Conservation (phyloP, 2,113 vertebrate genomes). For the Raphicerus campestris region DNA sequence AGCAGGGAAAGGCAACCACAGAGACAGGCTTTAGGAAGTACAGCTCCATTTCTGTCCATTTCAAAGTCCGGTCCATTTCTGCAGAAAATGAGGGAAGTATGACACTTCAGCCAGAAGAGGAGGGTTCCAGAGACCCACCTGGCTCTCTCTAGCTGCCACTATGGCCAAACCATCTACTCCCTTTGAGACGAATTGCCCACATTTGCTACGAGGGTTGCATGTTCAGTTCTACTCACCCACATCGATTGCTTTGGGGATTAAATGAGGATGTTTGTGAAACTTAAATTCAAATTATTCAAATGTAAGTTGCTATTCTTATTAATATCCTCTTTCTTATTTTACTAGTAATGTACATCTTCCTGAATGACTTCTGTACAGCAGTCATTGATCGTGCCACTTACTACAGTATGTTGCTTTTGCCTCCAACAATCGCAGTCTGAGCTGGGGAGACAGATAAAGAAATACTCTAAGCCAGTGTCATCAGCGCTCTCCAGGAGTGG, state of each 20-base stretch:
- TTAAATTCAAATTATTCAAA: neutral
- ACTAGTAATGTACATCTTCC: neutral
- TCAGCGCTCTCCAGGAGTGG: neutral
- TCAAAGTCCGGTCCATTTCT: neutral
- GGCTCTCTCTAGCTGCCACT: neutral
- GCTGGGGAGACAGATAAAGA: neutral
- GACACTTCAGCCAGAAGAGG: neutral
- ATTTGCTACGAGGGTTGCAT: neutral
- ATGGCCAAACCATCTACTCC: neutral
- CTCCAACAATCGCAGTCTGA: neutral
- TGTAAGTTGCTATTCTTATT: neutral
- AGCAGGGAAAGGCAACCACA: neutral
- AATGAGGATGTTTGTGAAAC: neutral
- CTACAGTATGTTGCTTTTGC: neutral
- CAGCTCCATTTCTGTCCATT: neutral
- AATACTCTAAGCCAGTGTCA: neutral
- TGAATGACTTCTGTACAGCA: neutral
- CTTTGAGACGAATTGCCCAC: neutral
- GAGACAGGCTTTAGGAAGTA: neutral
- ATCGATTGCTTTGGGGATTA: neutral
- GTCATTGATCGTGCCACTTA: neutral
- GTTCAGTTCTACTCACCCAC: neutral
- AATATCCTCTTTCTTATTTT: neutral
- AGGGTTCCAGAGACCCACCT: neutral
- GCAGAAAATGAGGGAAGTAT: neutral